Conservation (phyloP, 2,113 vertebrate genomes). For the Semnornis frantzii region DNA sequence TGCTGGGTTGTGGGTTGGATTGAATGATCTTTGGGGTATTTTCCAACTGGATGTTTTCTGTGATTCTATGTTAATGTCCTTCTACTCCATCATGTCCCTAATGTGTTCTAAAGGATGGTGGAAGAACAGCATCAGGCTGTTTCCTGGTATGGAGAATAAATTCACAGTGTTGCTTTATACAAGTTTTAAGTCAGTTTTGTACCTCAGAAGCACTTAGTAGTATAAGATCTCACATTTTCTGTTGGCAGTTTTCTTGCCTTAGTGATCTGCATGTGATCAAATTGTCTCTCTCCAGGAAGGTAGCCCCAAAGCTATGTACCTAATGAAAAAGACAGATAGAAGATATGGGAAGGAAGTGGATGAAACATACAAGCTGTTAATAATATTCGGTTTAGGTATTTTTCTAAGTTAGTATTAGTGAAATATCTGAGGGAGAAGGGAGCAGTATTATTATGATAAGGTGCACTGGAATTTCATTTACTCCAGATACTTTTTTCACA, state of each 20-base stretch:
- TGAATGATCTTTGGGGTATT: too few species aligned
- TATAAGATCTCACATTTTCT: not conserved
- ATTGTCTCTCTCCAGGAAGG: not conserved
- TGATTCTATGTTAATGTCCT: not conserved
- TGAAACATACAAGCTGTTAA: not conserved
- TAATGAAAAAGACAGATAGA: not conserved
- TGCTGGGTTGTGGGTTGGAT: too few species aligned
- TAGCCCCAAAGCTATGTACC: not conserved
- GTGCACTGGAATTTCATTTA: not conserved
- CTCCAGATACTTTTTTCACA: not conserved
- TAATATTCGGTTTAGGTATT: not conserved
- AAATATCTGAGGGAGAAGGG: too few species aligned
- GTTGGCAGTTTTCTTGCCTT: not conserved
- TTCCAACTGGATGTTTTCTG: too few species aligned
- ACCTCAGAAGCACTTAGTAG: not conserved
- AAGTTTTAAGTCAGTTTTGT: not conserved
- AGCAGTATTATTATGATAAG: not conserved
- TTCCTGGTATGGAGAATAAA: not conserved
- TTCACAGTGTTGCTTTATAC: not conserved
- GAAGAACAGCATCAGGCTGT: not conserved
- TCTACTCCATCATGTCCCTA: not conserved
- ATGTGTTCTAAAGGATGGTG: not conserved
- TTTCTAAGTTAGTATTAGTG: not conserved
- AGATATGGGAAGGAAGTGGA: not conserved
- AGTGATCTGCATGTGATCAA: not conserved